Conservation (phyloP, 2,113 vertebrate species). For the Nerophis ophidion region DNA sequence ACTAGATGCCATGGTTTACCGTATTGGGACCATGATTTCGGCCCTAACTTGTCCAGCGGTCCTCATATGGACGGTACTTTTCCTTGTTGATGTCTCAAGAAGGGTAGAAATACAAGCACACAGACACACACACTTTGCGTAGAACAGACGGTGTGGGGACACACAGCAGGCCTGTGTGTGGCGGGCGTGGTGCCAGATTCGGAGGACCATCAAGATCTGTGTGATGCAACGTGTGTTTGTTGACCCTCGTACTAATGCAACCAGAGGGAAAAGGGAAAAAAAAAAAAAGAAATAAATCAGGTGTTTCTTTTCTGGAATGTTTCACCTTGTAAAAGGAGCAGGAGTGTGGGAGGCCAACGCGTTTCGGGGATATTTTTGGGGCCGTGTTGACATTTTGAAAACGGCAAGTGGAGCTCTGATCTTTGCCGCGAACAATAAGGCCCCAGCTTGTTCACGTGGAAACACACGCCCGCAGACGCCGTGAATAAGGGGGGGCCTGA, state of each 20-base stretch:
- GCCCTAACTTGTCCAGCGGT: too few species aligned
- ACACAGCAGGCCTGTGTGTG: slow-evolving; percentile 54
- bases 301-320: slow-evolving; percentile 67
- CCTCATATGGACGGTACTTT: too few species aligned
- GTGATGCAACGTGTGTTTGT: slow-evolving; percentile 69
- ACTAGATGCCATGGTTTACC: too few species aligned
- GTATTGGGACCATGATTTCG: too few species aligned
- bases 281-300: slow-evolving; percentile 54
- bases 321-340: slow-evolving; percentile 72
- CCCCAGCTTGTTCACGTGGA: slow-evolving; percentile 6
- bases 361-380: slow-evolving; percentile 39
- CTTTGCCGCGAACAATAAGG: slow-evolving; percentile 26
- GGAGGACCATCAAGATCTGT: slow-evolving; percentile 48
- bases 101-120: too few species aligned
- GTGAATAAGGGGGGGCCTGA: slow-evolving; percentile 60
- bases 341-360: slow-evolving; percentile 41
- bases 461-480: slow-evolving; percentile 37
- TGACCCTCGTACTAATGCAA: slow-evolving; percentile 63
- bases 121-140: slow-evolving; percentile 9
- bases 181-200: slow-evolving; percentile 52
- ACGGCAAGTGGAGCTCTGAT: slow-evolving; percentile 20
- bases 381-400: slow-evolving; percentile 33
- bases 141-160: slow-evolving; percentile 50
- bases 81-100: too few species aligned
- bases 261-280: slow-evolving; percentile 32